A percentile compares a stretch with the other conserved stretches of the same genome.
These are phyloP conservation scores for Drosophila fungiperda DNA, from an alignment of 2,888 invertebrate genomes.

Conservation along the genomic window DNA sequence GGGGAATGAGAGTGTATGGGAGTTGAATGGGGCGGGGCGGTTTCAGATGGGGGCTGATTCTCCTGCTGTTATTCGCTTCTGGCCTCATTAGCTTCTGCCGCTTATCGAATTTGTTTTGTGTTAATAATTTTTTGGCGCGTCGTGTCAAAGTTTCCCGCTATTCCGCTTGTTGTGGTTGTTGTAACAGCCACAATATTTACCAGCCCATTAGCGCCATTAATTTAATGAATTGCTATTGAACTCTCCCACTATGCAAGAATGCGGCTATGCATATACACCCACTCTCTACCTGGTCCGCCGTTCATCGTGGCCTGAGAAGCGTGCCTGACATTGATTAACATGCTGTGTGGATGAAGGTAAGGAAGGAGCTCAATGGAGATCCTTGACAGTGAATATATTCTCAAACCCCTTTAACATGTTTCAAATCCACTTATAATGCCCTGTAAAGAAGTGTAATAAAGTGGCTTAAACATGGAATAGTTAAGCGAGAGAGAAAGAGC, in stretches of 20 bases:
- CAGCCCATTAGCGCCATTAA: constrained; percentile 80
- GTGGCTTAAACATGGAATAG: neutral
- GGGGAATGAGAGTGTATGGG: neutral
- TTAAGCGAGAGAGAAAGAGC: neutral
- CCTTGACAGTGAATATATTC: neutral
- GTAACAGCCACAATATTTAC: constrained; percentile 68
- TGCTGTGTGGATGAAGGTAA: neutral
- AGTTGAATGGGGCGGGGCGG: neutral
- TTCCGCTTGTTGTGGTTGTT: constrained; percentile 21
- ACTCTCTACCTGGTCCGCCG: constrained; percentile 1
- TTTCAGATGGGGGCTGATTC: constrained; percentile 13
- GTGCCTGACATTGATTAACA: constrained; percentile 61
- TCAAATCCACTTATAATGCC: constrained; percentile 4
- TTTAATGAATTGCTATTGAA: constrained; percentile 80
- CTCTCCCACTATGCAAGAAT: constrained; percentile 39
- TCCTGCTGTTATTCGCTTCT: constrained; percentile 9
- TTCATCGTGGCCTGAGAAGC: neutral
- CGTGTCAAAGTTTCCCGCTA: constrained; percentile 6
- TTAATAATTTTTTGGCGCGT: constrained; percentile 62
- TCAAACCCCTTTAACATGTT: constrained; percentile 5
- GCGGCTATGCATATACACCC: neutral
- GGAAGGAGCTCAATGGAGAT: neutral
- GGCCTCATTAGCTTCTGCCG: constrained; percentile 72
- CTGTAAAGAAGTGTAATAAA: neutral
- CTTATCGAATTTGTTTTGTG: constrained; percentile 75